Evolutionary conservation across 2,797 vertebrate species (phyloP).

Genomic region (Pogonophryne albipinna): DNA sequence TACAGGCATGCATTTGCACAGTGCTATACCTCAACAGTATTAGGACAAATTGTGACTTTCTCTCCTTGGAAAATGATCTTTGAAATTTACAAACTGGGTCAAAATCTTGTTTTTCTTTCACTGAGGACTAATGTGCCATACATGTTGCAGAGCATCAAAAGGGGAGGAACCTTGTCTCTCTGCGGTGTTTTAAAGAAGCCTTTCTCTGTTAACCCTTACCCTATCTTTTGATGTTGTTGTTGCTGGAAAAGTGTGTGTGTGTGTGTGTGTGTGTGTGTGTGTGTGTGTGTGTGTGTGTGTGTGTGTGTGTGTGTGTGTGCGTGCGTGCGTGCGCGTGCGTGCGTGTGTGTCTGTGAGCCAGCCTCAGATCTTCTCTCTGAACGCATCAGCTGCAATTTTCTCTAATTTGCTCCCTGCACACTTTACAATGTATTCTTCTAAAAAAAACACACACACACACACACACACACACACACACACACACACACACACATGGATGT

Average conservation of each 20-base stretch:
- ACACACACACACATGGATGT: neutral
- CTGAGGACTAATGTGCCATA: too few relatives aligned
- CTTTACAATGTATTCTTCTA: conserved; percentile 9
- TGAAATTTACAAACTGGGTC: too few relatives aligned
- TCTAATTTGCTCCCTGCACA: conserved; percentile 15
- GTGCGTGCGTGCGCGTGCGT: neutral
- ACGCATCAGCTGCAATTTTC: conserved; percentile 29
- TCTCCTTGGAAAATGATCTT: too few relatives aligned
- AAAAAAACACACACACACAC: conserved; percentile 13
- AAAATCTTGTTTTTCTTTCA: too few relatives aligned
- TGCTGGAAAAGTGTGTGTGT: neutral
- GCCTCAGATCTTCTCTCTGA: conserved; percentile 28
- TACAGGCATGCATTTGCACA: too few relatives aligned
- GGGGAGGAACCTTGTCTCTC: too few relatives aligned
- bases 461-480: neutral
- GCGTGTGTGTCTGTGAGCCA: neutral
- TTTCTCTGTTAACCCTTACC: too few relatives aligned
- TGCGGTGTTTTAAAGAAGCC: too few relatives aligned
- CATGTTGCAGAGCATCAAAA: too few relatives aligned
- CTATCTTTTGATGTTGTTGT: too few relatives aligned
- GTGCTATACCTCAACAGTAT: too few relatives aligned
- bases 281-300: neutral
- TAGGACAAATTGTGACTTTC: too few relatives aligned
- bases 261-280: conserved; percentile 1
- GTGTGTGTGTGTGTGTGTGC: neutral